Conservation (phyloP, 2,797 vertebrate genomes). For the Coregonus sp. region DNA sequence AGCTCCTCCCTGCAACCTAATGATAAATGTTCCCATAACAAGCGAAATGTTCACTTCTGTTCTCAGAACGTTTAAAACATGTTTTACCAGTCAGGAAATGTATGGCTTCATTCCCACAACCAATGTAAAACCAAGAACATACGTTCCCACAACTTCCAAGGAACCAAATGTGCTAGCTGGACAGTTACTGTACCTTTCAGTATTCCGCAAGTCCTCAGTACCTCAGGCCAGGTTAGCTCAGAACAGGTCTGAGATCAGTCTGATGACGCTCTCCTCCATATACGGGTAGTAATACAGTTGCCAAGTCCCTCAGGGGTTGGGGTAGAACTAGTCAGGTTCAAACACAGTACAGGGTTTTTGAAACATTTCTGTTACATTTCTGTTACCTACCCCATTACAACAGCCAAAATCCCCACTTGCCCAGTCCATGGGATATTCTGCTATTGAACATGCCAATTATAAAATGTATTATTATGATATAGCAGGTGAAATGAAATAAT, state of each 20-base stretch:
- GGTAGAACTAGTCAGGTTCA: slow-evolving; percentile 7
- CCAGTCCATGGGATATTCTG: slow-evolving; percentile 31
- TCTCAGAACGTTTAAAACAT: too few relatives aligned
- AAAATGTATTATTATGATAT: slow-evolving; percentile 26
- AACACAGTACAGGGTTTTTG: slow-evolving; percentile 16
- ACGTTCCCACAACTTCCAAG: too few relatives aligned
- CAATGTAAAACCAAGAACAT: too few relatives aligned
- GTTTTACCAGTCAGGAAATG: too few relatives aligned
- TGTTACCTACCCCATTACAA: slow-evolving; percentile 19
- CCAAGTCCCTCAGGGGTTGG: background rate
- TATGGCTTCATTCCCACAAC: too few relatives aligned
- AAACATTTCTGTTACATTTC: slow-evolving; percentile 39
- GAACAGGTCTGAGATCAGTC: slow-evolving; percentile 39
- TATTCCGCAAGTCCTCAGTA: background rate
- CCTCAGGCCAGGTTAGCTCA: background rate
- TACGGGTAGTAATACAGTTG: slow-evolving; percentile 43
- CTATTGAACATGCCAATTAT: slow-evolving; percentile 34
- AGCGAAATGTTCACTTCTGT: too few relatives aligned
- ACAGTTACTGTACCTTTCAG: background rate
- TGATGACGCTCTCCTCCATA: slow-evolving; percentile 1
- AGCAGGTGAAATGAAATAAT: background rate
- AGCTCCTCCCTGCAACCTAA: too few relatives aligned
- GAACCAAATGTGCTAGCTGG: too few relatives aligned
- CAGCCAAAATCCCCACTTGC: slow-evolving; percentile 34
- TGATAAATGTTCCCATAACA: too few relatives aligned